A percentile compares a stretch with the other conserved stretches of the same genome.
Evolutionary conservation across 2,888 invertebrate genomes (phyloP).

Genomic region (Phortica magna): DNA sequence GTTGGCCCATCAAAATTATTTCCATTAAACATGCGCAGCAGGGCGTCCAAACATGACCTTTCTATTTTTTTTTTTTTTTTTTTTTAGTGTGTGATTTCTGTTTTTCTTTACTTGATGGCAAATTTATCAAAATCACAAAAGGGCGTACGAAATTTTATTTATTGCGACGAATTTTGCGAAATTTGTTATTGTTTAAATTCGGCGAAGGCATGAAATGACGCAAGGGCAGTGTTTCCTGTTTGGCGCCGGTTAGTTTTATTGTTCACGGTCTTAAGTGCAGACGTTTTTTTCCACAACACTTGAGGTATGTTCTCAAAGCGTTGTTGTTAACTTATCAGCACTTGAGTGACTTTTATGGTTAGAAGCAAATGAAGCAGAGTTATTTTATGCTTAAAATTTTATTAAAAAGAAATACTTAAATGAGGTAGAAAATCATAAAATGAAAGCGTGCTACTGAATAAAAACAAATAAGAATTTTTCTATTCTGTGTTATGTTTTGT

Average conservation of each 20-base stretch:
- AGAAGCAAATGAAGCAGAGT: no score
- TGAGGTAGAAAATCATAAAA: no score
- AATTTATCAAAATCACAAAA: slow-evolving; percentile 60
- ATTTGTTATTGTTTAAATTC: slow-evolving; percentile 59
- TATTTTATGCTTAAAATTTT: no score
- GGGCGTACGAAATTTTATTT: slow-evolving; percentile 22
- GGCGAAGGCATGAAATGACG: slow-evolving; percentile 45
- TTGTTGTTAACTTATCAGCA: no score
- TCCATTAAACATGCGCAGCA: slow-evolving; percentile 71
- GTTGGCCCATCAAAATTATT: slow-evolving; percentile 63
- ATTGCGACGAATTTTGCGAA: slow-evolving; percentile 54
- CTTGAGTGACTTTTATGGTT: no score
- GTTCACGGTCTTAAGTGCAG: background rate
- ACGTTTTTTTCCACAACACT: background rate
- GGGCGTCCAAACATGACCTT: slow-evolving; percentile 57
- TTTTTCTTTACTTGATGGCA: slow-evolving; percentile 54
- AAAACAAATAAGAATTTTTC: no score
- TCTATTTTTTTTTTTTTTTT: background rate
- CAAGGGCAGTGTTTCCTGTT: slow-evolving; percentile 49
- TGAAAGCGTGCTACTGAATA: no score
- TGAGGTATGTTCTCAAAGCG: no score
- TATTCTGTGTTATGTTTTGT: no score
- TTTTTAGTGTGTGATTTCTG: slow-evolving; percentile 8
- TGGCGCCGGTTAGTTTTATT: slow-evolving; percentile 15
- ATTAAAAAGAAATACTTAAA: no score